Evolutionary conservation across 2,888 invertebrate species (phyloP), one percentile per base, ranked within the genome.

Genomic region (Aporophyla nigra): DNA sequence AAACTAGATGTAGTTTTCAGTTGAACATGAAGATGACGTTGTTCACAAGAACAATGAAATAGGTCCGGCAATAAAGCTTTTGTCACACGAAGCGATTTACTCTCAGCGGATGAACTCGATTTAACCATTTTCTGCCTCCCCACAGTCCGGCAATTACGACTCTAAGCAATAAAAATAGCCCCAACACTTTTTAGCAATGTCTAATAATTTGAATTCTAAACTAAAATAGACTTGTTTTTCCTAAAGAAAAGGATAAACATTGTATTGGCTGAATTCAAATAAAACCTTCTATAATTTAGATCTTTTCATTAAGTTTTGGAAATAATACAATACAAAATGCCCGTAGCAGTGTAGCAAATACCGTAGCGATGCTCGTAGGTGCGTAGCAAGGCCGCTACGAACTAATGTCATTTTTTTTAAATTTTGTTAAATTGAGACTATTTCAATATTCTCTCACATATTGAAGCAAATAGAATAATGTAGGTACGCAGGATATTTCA

Each of bases 1-100:
- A 16, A 49, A 24, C n/a, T 5, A 6, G n/a, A 54, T 33, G 54
- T 24, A 51, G 10, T 5, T 74, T 81, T 21, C 40, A 27, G 54
- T 46, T 46, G 33, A 0, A 5, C 21, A 6, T 80, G 16, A 58
- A 76, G 74, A 73, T 73, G 81, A 54, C 61, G 74, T 27, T 81
- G n/a, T 33, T 51, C 43, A 33, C 16, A 9, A 24, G 2, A 46
- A 46, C 4, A 1, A 2, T 14, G 4, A 43, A 72, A 21, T 24
- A 6, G 5, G 21, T n/a, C 12, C 7, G 46, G 14, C 46, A 33
- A n/a, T n/a, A n/a, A n/a, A n/a, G n/a, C n/a, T n/a, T n/a, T n/a
- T n/a, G n/a, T n/a, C n/a, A n/a, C n/a, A n/a, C n/a, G n/a, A n/a
- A n/a, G n/a, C n/a, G n/a, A n/a, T n/a, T n/a, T n/a, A n/a, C n/a